phyloP scores from a whole-genome alignment of 1,140 invertebrate genomes.

The Drosophila tani region DNA sequence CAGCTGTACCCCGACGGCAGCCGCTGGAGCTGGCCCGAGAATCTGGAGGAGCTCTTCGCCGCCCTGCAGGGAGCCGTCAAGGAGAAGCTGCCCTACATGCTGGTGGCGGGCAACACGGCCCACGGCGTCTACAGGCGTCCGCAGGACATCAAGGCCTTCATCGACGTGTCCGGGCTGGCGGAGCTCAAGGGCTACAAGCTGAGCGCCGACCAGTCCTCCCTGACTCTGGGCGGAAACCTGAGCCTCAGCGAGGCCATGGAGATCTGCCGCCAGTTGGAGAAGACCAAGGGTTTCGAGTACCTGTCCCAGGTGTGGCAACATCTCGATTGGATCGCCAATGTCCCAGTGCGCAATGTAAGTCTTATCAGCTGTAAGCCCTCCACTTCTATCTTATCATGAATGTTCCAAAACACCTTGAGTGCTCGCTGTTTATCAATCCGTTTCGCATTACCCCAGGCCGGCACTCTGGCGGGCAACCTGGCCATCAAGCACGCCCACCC shows the following conservation, averaged over 20 bases:
- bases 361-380: slow-evolving; percentile 28
- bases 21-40: slow-evolving; percentile 77
- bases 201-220: slow-evolving; percentile 30
- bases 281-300: slow-evolving; percentile 86
- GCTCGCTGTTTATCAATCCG: slow-evolving; percentile 18
- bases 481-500: slow-evolving; percentile 90
- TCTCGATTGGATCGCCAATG: slow-evolving; percentile 90
- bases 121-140: slow-evolving; percentile 87
- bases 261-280: slow-evolving; percentile 86
- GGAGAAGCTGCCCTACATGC: slow-evolving; percentile 84
- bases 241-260: slow-evolving; percentile 88
- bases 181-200: slow-evolving; percentile 86
- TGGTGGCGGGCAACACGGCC: slow-evolving; percentile 87
- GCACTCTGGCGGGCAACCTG: slow-evolving; percentile 92
- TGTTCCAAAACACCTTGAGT: slow-evolving; percentile 11
- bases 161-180: slow-evolving; percentile 90
- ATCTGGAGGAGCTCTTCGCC: slow-evolving; percentile 86
- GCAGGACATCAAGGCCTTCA: slow-evolving; percentile 86
- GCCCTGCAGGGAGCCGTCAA: slow-evolving; percentile 86
- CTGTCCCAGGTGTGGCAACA: slow-evolving; percentile 85
- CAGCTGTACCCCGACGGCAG: slow-evolving; percentile 72
- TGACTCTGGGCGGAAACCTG: slow-evolving; percentile 88
- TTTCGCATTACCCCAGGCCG: slow-evolving; percentile 84
- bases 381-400: slow-evolving; percentile 38
- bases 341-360: slow-evolving; percentile 89